Evolutionary conservation across 2,888 invertebrate species (phyloP), one percentile per base, ranked within the genome.

Genomic region (Asteroscopus sphinx): DNA sequence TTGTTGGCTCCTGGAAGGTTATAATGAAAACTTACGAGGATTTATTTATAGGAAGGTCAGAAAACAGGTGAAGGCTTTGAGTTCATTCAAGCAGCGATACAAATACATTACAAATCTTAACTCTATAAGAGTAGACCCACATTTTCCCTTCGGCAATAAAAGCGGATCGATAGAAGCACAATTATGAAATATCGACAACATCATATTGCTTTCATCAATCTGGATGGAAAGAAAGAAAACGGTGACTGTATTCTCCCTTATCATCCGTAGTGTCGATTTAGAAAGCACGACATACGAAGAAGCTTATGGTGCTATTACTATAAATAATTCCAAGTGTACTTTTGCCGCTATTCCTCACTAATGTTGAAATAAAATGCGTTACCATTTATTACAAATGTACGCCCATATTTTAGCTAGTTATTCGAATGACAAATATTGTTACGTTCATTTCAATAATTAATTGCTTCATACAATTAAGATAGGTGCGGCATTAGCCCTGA

Each of bases 361-460:
- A 52, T 26, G 65, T 35, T 52, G 36, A 44, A 48, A 64, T 42
- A 36, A 28, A 28, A 37, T 37, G 26, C 51, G 51, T 47, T 55
- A 47, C 17, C 51, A 70, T 64, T 56, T 70, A 70, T 45, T 42
- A 74, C 47, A 54, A 46, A 68, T 48, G 35, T 59, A 57, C 37
- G 26, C 26, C 11, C 55, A 69, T 60, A 56, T 56, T 57, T 15
- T 1, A 37, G 9, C 25, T 46, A 56, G 36, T 33, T 45, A 57
- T 40, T 57, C 13, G 21, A 68, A 40, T 68, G 44, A 68, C 44
- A 55, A 63, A 68, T 47, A 68, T 48, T 37, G 13, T 36, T 45
- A 17, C 17, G 47, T 36, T 12, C 47, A 69, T 65, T 73, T 54
- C 12, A 41, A 44, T 70, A 74, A 70, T 71, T 46, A 73, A 53